These are phyloP conservation scores for Bombyx huttoni DNA, from an alignment of 2,888 invertebrate species.

Conservation along the genomic window DNA sequence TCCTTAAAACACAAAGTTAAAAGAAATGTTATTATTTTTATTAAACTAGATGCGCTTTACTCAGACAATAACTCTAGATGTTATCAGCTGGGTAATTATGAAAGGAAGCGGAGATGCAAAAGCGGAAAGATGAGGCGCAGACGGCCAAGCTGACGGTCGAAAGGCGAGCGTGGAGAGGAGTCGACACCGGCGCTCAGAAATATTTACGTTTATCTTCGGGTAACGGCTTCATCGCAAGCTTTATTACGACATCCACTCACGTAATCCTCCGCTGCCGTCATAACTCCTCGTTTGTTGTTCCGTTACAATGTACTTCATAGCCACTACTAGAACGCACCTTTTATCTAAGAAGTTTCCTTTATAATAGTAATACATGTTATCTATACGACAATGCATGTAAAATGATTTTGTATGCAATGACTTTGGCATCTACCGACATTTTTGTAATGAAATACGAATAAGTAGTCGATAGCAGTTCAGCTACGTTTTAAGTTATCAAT, in stretches of 20 bases:
- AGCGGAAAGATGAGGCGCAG: constrained; percentile 13
- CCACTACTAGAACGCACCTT: constrained; percentile 30
- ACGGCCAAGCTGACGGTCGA: constrained; percentile 15
- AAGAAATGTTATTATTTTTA: background rate
- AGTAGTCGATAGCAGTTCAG: background rate
- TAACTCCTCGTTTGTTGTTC: constrained; percentile 67
- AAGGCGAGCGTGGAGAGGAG: constrained; percentile 26
- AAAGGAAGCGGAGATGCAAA: constrained; percentile 25
- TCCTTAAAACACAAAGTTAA: no score
- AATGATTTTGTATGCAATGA: no score
- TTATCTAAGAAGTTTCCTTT: background rate
- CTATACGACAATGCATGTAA: no score
- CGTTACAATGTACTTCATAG: constrained; percentile 62
- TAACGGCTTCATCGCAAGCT: constrained; percentile 73
- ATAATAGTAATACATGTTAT: background rate
- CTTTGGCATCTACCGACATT: no score
- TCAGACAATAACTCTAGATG: constrained; percentile 18
- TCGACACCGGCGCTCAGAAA: constrained; percentile 56
- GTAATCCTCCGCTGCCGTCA: constrained; percentile 69
- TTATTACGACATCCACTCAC: constrained; percentile 73
- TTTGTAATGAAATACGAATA: no score
- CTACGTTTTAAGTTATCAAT: background rate
- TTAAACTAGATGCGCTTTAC: background rate
- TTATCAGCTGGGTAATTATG: constrained; percentile 26
- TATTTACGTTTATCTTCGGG: constrained; percentile 72